A percentile compares a stretch with the other conserved stretches of the same genome.
phyloP scores from a whole-genome alignment of 2,113 vertebrate genomes.

The Malurus cyaneus region DNA sequence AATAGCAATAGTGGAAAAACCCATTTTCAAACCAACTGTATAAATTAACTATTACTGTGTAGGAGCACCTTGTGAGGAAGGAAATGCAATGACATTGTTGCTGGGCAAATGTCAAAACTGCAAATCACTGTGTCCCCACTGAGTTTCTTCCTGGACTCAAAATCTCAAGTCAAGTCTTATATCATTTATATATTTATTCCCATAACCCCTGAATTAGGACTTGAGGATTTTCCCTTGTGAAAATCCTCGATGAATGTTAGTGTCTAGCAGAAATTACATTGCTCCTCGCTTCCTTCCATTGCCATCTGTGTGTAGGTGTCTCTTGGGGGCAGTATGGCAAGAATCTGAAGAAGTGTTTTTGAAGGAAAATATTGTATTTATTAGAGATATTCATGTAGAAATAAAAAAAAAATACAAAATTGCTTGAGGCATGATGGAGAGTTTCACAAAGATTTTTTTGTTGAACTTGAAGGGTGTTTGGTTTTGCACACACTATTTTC shows the following conservation, averaged over 20 bases:
- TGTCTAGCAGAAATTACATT: constrained; percentile 13
- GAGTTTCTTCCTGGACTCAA: neutral
- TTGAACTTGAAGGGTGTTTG: neutral
- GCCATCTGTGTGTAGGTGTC: constrained; percentile 51
- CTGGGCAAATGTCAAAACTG: constrained; percentile 17
- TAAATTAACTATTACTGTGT: constrained; percentile 24
- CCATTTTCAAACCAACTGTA: neutral
- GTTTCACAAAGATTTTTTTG: neutral
- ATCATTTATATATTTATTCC: neutral
- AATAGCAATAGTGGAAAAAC: constrained; percentile 13
- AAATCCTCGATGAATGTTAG: neutral
- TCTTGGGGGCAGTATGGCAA: neutral
- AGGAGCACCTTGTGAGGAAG: neutral
- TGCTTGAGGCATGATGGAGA: neutral
- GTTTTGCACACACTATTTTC: neutral
- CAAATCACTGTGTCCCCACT: neutral
- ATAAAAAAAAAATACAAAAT: neutral
- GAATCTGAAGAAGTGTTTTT: constrained; percentile 13
- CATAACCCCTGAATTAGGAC: neutral
- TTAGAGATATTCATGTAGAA: neutral
- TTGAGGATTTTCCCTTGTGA: neutral
- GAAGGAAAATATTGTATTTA: constrained; percentile 29
- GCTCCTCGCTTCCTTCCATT: constrained; percentile 16
- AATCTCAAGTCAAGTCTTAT: neutral
- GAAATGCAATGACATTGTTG: neutral